Percentiles rank a stretch among this genome's conserved stretches.
These are phyloP conservation scores for Schizaphis graminum DNA, from an alignment of 2,888 invertebrate species.

Conservation along the genomic window DNA sequence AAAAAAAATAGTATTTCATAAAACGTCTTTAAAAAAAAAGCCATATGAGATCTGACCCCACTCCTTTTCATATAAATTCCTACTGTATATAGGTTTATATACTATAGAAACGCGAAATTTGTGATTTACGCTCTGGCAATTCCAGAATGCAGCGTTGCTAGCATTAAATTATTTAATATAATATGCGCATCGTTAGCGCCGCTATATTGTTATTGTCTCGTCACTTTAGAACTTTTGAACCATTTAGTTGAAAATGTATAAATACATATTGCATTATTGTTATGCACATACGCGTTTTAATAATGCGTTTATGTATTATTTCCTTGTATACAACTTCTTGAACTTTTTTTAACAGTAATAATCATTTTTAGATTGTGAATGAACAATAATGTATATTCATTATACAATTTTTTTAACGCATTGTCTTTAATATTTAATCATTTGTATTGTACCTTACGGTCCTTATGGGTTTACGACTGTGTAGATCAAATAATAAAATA, in stretches of 20 bases:
- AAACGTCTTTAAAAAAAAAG: not conserved
- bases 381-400: too few relatives aligned
- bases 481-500: not conserved
- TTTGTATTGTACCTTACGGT: not conserved
- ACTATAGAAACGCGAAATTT: not conserved
- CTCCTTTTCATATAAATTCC: not conserved
- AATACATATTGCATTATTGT: not conserved
- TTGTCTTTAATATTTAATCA: not conserved
- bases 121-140: not conserved
- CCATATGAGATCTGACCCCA: not conserved
- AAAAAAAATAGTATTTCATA: not conserved
- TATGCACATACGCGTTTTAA: not conserved
- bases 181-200: not conserved
- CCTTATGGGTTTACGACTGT: not conserved
- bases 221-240: constrained; percentile 5
- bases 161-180: not conserved
- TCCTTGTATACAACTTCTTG: not conserved
- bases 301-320: not conserved
- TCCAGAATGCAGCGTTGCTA: not conserved
- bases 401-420: too few relatives aligned
- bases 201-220: not conserved
- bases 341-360: too few relatives aligned
- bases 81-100: not conserved
- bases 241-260: not conserved
- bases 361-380: too few relatives aligned